Evolutionary conservation across 2,113 vertebrate species (phyloP), one percentile per base, ranked within the genome.

Genomic region (Erpornis zantholeuca): DNA sequence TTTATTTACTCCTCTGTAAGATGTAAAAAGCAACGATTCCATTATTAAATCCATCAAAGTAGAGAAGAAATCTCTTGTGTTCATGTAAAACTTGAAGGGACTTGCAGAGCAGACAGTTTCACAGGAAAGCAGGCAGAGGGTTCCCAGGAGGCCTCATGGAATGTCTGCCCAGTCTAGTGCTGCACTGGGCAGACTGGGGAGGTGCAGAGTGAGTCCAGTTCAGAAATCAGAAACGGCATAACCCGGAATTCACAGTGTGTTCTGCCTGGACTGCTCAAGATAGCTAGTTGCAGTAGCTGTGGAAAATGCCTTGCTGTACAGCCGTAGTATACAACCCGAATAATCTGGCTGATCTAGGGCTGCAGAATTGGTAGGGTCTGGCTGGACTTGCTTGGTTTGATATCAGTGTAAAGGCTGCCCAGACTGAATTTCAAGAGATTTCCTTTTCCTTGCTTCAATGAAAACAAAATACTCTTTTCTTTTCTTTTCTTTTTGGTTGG

Each of bases 131-230:
- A 68, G 73, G 27, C 7, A 20, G 31, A 12, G 17, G 8, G 4
- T 44, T 73, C 38, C 56, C 57, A 22, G 31, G 47, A 59, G 29
- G 22, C 33, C 7, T 68, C 1, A 0, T n/a, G n/a, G 23, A 44
- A 61, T 6, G 8, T 59, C 49, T 90, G 27, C 10, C n/a, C 0
- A 0, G 11, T 47, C 29, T 40, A 33, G 61, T 47, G 63, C 63
- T 82, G 45, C 16, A 4, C 59, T 78, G 70, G 40, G 53, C 33
- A 47, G 36, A 25, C 35, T 56, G 36, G 42, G 16, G 1, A 18
- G 40, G 14, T 71, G 49, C 44, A 35, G 42, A 36, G 42, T 54
- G 36, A 82, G 15, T 38, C 47, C 56, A 28, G 27, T 60, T 92
- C 38, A 85, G 86, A 69, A 45, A 52, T 47, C 7, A 40, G 63